Evolutionary conservation across 2,797 vertebrate genomes (phyloP).

Genomic region (Champsocephalus esox): DNA sequence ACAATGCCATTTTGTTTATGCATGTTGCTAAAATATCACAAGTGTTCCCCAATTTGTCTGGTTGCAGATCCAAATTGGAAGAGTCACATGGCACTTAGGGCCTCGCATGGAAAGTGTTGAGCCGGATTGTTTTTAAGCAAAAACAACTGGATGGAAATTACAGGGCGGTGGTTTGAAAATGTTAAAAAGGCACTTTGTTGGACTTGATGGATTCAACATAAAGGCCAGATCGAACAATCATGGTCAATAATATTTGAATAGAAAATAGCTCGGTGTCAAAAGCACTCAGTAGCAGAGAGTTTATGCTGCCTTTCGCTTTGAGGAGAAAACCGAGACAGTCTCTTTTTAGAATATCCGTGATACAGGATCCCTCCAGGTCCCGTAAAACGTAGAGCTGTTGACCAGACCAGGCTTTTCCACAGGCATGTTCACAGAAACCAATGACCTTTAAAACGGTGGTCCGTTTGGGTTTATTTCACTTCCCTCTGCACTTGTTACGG

Average conservation of each 20-base stretch:
- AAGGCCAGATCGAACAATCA: slow-evolving; percentile 46
- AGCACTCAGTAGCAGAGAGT: slow-evolving; percentile 23
- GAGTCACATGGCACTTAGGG: slow-evolving; percentile 47
- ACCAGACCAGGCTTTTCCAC: slow-evolving; percentile 36
- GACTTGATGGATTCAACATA: slow-evolving; percentile 32
- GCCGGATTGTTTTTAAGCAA: slow-evolving; percentile 31
- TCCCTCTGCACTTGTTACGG: slow-evolving; percentile 30
- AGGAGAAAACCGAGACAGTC: slow-evolving; percentile 34
- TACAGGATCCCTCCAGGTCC: slow-evolving; percentile 10
- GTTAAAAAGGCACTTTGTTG: slow-evolving; percentile 48
- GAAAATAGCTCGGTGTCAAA: slow-evolving; percentile 53
- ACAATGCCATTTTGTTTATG: slow-evolving; percentile 40
- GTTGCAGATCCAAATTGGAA: slow-evolving; percentile 34
- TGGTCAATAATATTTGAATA: slow-evolving; percentile 49
- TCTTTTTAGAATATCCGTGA: slow-evolving; percentile 41
- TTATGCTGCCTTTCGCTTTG: slow-evolving; percentile 19
- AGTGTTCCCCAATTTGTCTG: slow-evolving; percentile 32
- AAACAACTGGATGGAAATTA: slow-evolving; percentile 59
- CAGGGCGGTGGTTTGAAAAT: slow-evolving; percentile 43
- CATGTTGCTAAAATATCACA: slow-evolving; percentile 16
- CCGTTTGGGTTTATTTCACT: slow-evolving; percentile 47
- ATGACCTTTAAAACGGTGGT: slow-evolving; percentile 48
- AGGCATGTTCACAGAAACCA: slow-evolving; percentile 43
- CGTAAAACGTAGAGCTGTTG: slow-evolving; percentile 34
- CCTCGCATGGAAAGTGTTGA: slow-evolving; percentile 30